A percentile compares a stretch with the other conserved stretches of the same genome.
phyloP scores from a whole-genome alignment of 2,113 vertebrate genomes.

The Hydropotes inermis region DNA sequence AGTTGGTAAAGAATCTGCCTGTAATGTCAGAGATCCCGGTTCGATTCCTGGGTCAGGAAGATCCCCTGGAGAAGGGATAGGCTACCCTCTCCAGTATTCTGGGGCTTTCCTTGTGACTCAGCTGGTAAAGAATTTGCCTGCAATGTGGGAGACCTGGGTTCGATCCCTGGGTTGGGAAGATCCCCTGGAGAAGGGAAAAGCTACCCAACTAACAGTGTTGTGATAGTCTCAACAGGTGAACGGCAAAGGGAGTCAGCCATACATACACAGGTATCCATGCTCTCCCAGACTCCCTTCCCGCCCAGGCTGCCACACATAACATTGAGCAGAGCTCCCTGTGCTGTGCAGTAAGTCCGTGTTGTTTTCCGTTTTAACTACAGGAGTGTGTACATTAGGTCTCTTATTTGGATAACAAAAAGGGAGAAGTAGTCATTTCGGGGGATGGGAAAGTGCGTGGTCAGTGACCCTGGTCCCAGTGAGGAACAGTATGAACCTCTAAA shows the following conservation, averaged over 20 bases:
- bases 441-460: neutral
- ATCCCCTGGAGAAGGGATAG: no score
- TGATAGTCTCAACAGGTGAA: neutral
- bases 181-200: neutral
- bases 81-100: no score
- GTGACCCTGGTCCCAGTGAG: neutral
- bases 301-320: neutral
- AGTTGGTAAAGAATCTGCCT: neutral
- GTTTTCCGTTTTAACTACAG: neutral
- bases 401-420: neutral
- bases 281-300: neutral
- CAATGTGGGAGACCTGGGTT: no score
- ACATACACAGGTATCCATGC: neutral
- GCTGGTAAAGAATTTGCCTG: no score
- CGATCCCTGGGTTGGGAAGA: neutral
- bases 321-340: neutral
- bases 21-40: neutral
- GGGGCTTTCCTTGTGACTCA: no score
- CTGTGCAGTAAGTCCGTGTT: neutral
- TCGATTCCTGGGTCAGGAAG: neutral
- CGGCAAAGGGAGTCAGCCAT: accelerated
- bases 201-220: neutral
- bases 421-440: neutral
- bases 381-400: neutral
- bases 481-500: neutral